These are phyloP conservation scores for Pocillopora damicornis DNA, from an alignment of 64 coral and sea anemone species.

Conservation along the genomic window DNA sequence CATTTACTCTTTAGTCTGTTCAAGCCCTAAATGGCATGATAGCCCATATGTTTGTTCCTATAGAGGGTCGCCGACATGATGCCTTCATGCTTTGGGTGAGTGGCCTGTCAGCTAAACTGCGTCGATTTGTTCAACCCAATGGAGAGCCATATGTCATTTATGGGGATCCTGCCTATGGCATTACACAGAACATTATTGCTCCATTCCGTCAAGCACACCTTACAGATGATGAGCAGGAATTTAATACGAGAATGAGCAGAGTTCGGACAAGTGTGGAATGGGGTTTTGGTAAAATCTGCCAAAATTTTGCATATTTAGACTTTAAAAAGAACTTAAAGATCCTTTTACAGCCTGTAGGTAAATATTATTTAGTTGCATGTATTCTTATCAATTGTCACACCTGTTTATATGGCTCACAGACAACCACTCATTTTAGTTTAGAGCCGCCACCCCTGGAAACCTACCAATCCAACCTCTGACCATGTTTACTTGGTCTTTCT, in stretches of 20 bases:
- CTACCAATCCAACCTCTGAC: conserved; percentile 11
- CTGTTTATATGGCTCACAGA: conserved; percentile 34
- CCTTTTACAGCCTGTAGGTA: conserved; percentile 41
- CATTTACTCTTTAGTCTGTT: conserved; percentile 50
- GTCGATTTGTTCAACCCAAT: conserved; percentile 44
- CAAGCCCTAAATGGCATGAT: conserved; percentile 49
- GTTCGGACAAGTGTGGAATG: conserved; percentile 56
- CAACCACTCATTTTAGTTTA: conserved; percentile 6
- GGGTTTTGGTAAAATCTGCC: conserved; percentile 57
- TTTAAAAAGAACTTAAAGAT: conserved; percentile 42
- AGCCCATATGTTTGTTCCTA: conserved; percentile 59
- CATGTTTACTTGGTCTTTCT: conserved; percentile 23
- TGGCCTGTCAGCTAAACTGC: conserved; percentile 45
- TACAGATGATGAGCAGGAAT: conserved; percentile 60
- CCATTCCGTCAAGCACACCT: conserved; percentile 51
- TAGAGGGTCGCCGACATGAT: conserved; percentile 44
- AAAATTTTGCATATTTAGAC: conserved; percentile 40
- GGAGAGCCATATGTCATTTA: conserved; percentile 63
- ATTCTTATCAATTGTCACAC: conserved; percentile 50
- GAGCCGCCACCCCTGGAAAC: conserved; percentile 19
- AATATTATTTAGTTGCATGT: conserved; percentile 58
- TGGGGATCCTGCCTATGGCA: conserved; percentile 60
- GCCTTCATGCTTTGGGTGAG: conserved; percentile 55
- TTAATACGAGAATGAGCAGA: conserved; percentile 56
- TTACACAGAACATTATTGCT: conserved; percentile 52